Evolutionary conservation across 1,140 invertebrate genomes (phyloP).

Genomic region (Drosophila takahashii): DNA sequence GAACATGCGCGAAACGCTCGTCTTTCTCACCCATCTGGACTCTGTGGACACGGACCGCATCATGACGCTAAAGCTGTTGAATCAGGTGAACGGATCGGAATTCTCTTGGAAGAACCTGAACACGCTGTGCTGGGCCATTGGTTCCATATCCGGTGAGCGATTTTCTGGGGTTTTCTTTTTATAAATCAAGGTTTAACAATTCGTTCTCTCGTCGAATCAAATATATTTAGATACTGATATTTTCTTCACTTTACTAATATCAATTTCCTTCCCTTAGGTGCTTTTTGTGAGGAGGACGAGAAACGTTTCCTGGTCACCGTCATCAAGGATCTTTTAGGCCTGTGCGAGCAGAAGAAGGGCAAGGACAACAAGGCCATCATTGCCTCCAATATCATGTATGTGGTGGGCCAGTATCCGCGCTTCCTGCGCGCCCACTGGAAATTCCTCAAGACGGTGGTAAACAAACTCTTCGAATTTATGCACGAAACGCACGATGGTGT

Average conservation of each 20-base stretch:
- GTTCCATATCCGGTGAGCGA: constrained; percentile 95
- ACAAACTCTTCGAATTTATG: constrained; percentile 99
- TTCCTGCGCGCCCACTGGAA: constrained; percentile 99
- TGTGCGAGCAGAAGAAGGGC: constrained; percentile 99
- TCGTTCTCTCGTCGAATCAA: neutral
- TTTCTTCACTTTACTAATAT: neutral
- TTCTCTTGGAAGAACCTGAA: constrained; percentile 99
- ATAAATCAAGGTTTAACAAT: neutral
- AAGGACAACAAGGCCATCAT: constrained; percentile 99
- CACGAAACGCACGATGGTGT: constrained; percentile 99
- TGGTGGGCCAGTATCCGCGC: constrained; percentile 99
- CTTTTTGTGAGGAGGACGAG: constrained; percentile 97
- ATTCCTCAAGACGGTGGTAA: constrained; percentile 99
- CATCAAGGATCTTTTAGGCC: constrained; percentile 98
- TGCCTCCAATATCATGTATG: constrained; percentile 99
- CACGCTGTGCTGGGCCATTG: constrained; percentile 99
- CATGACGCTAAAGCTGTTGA: constrained; percentile 99
- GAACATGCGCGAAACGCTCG: constrained; percentile 99
- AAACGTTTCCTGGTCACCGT: constrained; percentile 99
- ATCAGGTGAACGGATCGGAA: constrained; percentile 99
- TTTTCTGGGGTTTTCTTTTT: neutral
- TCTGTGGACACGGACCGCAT: constrained; percentile 98
- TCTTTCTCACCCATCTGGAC: constrained; percentile 99
- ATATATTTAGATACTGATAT: neutral
- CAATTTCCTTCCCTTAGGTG: constrained; percentile 49